A percentile compares a stretch with the other conserved stretches of the same genome.
These are phyloP conservation scores for Pao palembangensis DNA, from an alignment of 2,113 vertebrate species.

Conservation along the genomic window DNA sequence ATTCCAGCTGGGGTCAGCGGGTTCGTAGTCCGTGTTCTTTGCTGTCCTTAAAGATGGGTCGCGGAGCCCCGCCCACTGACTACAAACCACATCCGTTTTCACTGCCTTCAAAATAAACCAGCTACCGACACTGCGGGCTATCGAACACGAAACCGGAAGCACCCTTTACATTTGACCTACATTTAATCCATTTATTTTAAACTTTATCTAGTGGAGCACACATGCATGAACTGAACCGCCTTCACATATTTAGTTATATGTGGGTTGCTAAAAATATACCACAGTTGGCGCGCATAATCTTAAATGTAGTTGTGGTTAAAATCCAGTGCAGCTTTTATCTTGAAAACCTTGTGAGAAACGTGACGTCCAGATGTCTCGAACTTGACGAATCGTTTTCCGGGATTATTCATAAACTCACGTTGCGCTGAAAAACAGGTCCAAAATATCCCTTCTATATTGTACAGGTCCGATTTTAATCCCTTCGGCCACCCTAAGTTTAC, in stretches of 20 bases:
- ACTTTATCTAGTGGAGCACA: no score
- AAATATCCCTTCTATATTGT: neutral
- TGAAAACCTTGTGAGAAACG: conserved; percentile 1
- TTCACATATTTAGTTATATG: no score
- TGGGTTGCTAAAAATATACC: no score
- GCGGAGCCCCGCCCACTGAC: conserved; percentile 60
- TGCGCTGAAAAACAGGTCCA: conserved; percentile 9
- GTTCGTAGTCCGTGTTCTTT: conserved; percentile 42
- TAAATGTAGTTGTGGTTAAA: neutral
- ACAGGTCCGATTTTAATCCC: no score
- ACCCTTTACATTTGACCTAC: neutral
- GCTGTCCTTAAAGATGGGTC: conserved; percentile 70
- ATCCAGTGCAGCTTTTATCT: conserved; percentile 13
- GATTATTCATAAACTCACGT: conserved; percentile 48
- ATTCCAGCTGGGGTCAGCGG: conserved; percentile 40
- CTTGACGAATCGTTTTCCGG: conserved; percentile 3
- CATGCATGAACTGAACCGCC: no score
- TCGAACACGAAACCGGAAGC: neutral
- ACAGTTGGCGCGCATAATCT: neutral
- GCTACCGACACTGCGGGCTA: fast-evolving
- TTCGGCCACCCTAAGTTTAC: conserved; percentile 21
- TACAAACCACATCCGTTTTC: conserved; percentile 63
- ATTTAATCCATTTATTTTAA: neutral
- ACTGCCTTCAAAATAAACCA: conserved; percentile 8
- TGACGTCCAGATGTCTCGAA: neutral